phyloP scores from a whole-genome alignment of 2,888 invertebrate species.

The Frankliniella intonsa region DNA sequence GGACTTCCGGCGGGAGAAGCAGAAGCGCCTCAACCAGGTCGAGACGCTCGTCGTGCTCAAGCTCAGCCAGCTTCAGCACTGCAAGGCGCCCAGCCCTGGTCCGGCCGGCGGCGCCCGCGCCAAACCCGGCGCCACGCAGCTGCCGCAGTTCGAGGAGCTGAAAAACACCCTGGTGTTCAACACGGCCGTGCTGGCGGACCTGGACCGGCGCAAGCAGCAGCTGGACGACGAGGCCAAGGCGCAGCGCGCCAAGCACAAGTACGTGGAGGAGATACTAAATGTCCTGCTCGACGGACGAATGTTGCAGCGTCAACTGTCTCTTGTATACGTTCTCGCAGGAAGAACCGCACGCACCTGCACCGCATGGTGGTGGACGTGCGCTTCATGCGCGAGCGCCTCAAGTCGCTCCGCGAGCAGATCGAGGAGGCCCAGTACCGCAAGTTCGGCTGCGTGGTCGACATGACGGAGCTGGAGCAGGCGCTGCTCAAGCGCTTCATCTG shows the following conservation, averaged over 20 bases:
- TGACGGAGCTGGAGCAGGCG: constrained; percentile 13
- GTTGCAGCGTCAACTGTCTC: too few species aligned
- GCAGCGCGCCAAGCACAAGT: constrained; percentile 21
- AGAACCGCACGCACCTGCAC: constrained; percentile 3
- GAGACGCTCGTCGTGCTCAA: constrained; percentile 63
- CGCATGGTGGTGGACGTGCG: constrained; percentile 7
- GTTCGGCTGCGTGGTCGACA: constrained; percentile 16
- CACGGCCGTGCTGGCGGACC: constrained; percentile 13
- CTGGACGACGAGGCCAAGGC: constrained; percentile 7
- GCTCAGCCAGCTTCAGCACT: constrained; percentile 62
- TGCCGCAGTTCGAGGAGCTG: not conserved
- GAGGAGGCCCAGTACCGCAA: constrained; percentile 12
- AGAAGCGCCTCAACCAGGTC: constrained; percentile 72
- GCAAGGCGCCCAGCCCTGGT: not conserved
- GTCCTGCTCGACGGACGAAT: too few species aligned
- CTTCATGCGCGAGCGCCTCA: not conserved
- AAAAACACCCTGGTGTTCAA: constrained; percentile 17
- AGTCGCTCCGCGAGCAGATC: constrained; percentile 3
- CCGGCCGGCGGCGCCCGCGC: not conserved
- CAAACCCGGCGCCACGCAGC: not conserved
- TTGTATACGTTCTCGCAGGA: not conserved
- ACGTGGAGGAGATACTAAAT: not conserved
- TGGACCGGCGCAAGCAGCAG: constrained; percentile 18
- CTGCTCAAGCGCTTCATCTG: constrained; percentile 24
- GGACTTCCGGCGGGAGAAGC: constrained; percentile 60